A percentile compares a stretch with the other conserved stretches of the same genome.
Evolutionary conservation across 2,888 invertebrate species (phyloP).

Genomic region (Chrysolina americana): DNA sequence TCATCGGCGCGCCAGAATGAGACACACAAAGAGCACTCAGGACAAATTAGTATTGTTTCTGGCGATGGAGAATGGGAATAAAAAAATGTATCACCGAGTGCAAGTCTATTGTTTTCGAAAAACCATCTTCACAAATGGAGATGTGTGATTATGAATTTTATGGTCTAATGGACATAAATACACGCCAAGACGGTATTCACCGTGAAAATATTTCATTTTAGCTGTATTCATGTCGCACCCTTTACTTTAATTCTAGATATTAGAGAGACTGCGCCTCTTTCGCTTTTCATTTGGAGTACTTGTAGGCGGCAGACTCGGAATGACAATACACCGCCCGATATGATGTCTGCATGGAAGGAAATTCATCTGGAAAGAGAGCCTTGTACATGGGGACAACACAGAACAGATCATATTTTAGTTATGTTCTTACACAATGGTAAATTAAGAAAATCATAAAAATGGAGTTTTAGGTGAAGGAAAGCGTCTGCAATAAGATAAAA

Average conservation of each 20-base stretch:
- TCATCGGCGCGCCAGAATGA: background rate
- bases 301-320: slow-evolving; percentile 19
- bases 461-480: too few species aligned
- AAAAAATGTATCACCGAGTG: slow-evolving; percentile 24
- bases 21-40: slow-evolving; percentile 19
- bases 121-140: slow-evolving; percentile 24
- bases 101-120: slow-evolving; percentile 24
- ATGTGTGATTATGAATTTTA: slow-evolving; percentile 17
- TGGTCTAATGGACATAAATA: slow-evolving; percentile 23
- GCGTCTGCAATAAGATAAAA: too few species aligned
- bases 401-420: too few species aligned
- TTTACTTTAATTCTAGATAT: slow-evolving; percentile 41
- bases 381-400: background rate
- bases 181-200: slow-evolving; percentile 22
- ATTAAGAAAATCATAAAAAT: too few species aligned
- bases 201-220: slow-evolving; percentile 38
- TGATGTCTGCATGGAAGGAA: background rate
- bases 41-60: slow-evolving; percentile 23
- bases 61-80: slow-evolving; percentile 18
- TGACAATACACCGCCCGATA: slow-evolving; percentile 16
- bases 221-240: slow-evolving; percentile 40
- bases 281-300: slow-evolving; percentile 33
- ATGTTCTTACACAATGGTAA: too few species aligned
- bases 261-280: slow-evolving; percentile 39
- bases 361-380: slow-evolving; percentile 6